A percentile compares a stretch with the other conserved stretches of the same genome.
Conservation (phyloP, 2,113 vertebrate species). For the Bettongia penicillata region DNA sequence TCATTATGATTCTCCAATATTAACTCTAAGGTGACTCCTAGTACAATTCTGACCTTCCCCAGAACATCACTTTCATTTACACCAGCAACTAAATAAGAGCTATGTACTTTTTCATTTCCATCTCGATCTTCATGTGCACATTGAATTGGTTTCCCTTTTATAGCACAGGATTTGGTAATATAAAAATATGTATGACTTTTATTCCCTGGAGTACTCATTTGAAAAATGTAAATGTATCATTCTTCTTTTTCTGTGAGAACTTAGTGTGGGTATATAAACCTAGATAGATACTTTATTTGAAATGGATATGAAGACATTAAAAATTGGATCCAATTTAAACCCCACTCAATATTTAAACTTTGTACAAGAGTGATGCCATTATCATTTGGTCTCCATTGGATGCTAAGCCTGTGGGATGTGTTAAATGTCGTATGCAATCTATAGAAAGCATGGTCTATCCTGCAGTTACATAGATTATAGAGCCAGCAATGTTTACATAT, state of each 20-base stretch:
- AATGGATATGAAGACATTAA: constrained; percentile 38
- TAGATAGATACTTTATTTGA: constrained; percentile 36
- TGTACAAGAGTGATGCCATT: constrained; percentile 27
- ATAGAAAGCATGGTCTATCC: constrained; percentile 14
- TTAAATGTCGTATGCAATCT: constrained; percentile 43
- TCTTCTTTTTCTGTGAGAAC: not conserved
- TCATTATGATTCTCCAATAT: constrained; percentile 76
- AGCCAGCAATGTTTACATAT: constrained; percentile 55
- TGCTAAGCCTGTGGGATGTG: constrained; percentile 22
- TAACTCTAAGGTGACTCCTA: constrained; percentile 66
- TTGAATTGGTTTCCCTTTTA: not conserved
- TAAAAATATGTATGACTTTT: constrained; percentile 42
- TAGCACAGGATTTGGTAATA: not conserved
- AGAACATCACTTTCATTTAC: constrained; percentile 65
- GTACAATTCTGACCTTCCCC: constrained; percentile 67
- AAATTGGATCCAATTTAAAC: constrained; percentile 38
- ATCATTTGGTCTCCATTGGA: constrained; percentile 18
- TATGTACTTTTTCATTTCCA: not conserved
- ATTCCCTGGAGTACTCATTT: constrained; percentile 31
- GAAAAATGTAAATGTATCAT: not conserved
- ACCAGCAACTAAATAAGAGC: constrained; percentile 62
- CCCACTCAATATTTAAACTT: constrained; percentile 41
- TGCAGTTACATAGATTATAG: constrained; percentile 39
- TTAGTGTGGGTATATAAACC: constrained; percentile 6
- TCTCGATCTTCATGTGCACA: constrained; percentile 19